These are phyloP conservation scores for Hyphantria cunea DNA, from an alignment of 1,140 invertebrate genomes.

Conservation along the genomic window DNA sequence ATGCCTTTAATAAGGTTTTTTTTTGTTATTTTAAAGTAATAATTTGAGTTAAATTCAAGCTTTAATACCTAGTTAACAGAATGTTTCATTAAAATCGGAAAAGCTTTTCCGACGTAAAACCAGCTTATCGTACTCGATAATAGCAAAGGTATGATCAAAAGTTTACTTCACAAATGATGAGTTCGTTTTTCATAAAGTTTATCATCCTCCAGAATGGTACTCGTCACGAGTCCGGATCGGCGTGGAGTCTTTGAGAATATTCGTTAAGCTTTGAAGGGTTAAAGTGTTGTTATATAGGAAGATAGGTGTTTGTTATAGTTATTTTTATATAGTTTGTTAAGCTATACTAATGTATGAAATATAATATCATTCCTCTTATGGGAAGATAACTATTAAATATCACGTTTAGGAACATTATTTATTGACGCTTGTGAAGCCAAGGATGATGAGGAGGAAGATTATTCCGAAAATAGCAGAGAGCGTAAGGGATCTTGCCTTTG, in stretches of 20 bases:
- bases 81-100: constrained; percentile 22
- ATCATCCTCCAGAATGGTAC: constrained; percentile 32
- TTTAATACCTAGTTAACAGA: not conserved
- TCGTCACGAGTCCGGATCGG: constrained; percentile 11
- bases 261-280: not conserved
- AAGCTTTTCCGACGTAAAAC: constrained; percentile 17
- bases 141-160: constrained; percentile 34
- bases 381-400: too few relatives aligned
- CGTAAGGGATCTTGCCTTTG: too few relatives aligned
- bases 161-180: constrained; percentile 37
- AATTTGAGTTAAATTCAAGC: too few relatives aligned
- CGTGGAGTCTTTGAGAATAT: constrained; percentile 1
- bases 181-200: constrained; percentile 37
- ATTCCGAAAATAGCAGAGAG: too few relatives aligned
- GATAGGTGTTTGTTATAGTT: not conserved
- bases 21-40: too few relatives aligned
- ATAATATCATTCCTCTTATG: too few relatives aligned
- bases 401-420: too few relatives aligned
- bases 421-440: too few relatives aligned
- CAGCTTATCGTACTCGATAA: constrained; percentile 24
- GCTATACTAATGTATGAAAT: too few relatives aligned
- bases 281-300: not conserved
- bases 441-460: too few relatives aligned
- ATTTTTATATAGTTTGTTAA: too few relatives aligned
- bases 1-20: too few relatives aligned